Base-by-base conservation (phyloP, 2,797 vertebrate genomes). In the Sternarchorhynchus goeldii region DNA sequence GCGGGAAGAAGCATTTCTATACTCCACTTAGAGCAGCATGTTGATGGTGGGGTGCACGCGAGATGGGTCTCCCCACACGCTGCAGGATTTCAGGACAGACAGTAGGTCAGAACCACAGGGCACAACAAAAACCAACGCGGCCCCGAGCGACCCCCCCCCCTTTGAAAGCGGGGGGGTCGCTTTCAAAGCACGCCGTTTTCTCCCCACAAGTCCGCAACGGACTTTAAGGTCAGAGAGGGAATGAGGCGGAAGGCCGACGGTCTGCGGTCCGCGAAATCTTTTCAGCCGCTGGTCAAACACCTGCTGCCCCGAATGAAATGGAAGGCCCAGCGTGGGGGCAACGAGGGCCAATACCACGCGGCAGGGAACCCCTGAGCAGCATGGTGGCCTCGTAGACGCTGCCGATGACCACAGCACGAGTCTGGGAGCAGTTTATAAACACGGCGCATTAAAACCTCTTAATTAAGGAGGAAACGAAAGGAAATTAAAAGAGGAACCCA, bases 261-360 rank as follows among this genome's bases (percentile, higher is more conserved):
- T 73, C 68, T 25, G 0, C 34, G 63, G 50, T 41, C 65, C 29
- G 58, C 45, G 70, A 71, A 77, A 85, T 63, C 80, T 73, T 77
- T 81, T 57, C 58, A 18, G n/a, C 58, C 58, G 67, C 68, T 75
- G 77, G 67, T 66, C 73, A 69, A 74, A 78, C 82, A 79, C 77
- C 77, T 80, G 80, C 76, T 67, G 78, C 64, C 39, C 59, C 32
- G 68, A 73, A 78, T 58, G 59, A 72, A 72, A 17, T 25, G 53
- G 62, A 66, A 12, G 4, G 7, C 12, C 25, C 36, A 1, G 12
- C 25, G 50, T 31, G 17, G 20, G 7, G 21, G 45, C 18, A 29
- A 25, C 0, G 1, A 16, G 25, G n/a, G 45, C 45, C 31, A 55
- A 69, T 7, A n/a, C 29, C 45, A 31, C 4, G 31, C 31, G 39